phyloP scores from a whole-genome alignment of 2,797 vertebrate species.

The Adrianichthys oophorus region DNA sequence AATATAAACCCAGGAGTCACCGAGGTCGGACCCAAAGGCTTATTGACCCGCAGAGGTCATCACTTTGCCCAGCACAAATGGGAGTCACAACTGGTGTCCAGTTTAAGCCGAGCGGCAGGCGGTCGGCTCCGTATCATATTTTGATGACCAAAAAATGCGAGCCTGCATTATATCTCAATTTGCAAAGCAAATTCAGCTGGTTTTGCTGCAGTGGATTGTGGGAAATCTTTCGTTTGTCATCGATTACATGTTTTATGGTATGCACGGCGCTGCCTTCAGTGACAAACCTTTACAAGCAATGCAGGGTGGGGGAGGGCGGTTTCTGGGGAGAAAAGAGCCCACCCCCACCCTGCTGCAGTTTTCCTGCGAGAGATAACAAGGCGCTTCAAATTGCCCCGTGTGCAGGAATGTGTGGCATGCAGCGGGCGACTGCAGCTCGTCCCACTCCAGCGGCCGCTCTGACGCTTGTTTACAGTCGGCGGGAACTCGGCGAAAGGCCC shows the following conservation, averaged over 20 bases:
- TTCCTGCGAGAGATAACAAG: constrained; percentile 50
- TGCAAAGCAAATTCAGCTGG: constrained; percentile 13
- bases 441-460: constrained; percentile 9
- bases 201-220: constrained; percentile 36
- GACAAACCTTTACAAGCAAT: constrained; percentile 43
- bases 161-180: constrained; percentile 11
- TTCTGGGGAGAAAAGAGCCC: not conserved
- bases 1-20: constrained; percentile 58
- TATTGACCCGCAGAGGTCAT: constrained; percentile 43
- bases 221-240: constrained; percentile 31
- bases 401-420: constrained; percentile 62
- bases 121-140: not conserved
- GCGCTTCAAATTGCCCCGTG: constrained; percentile 50
- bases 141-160: constrained; percentile 1
- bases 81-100: constrained; percentile 7
- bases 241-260: constrained; percentile 57
- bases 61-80: constrained; percentile 41
- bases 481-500: constrained; percentile 7
- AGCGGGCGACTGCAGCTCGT: constrained; percentile 19
- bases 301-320: constrained; percentile 15
- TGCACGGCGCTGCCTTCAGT: no score
- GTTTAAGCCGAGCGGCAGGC: constrained; percentile 3
- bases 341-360: constrained; percentile 21
- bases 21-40: constrained; percentile 18
- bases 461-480: constrained; percentile 16